Evolutionary conservation across 2,113 vertebrate species (phyloP), one percentile per base, ranked within the genome.

Genomic region (Struthio camelus): DNA sequence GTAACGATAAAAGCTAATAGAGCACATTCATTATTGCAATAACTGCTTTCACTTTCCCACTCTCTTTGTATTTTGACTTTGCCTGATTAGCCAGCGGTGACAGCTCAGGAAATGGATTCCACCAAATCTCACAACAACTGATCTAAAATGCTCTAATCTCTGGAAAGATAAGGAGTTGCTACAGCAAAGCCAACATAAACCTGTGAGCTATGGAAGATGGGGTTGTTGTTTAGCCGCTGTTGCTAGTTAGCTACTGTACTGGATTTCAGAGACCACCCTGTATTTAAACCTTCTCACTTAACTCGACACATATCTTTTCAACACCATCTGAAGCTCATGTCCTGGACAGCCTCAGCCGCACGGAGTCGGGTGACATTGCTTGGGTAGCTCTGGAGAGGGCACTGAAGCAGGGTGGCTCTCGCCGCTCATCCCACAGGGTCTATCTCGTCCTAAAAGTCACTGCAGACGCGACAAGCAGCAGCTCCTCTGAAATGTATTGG

Each of bases 151-250:
- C 92, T 94, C 93, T 97, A 93, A 97, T 97, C 97, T 96, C 88
- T 15, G 64, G 62, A 19, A 11, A 94, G 98, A 98, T 98, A 98
- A 98, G 97, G 93, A 93, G 98, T 98, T 98, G 98, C 97, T 93
- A 98, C 97, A 97, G 97, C 96, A 97, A 98, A 97, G 94, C 90
- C 97, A 98, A 98, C 97, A 96, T 93, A 97, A 97, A 96, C 94
- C 96, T 51, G 89, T 65, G 95, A n/a, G 72, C 93, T 92, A 65
- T 84, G 97, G 96, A 92, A 86, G 96, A 88, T 40, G 58, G 89
- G 90, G 56, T 90, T 92, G 94, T 93, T 97, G 87, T 95, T 84
- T 79, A 58, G 90, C 93, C 7, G 2, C 85, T 75, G 94, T 97
- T 96, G 96, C 94, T 91, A 94, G 51, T 86, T 40, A 85, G 96